Evolutionary conservation across 2,888 invertebrate genomes (phyloP), one percentile per base, ranked within the genome.

Genomic region (Athalia cordata): DNA sequence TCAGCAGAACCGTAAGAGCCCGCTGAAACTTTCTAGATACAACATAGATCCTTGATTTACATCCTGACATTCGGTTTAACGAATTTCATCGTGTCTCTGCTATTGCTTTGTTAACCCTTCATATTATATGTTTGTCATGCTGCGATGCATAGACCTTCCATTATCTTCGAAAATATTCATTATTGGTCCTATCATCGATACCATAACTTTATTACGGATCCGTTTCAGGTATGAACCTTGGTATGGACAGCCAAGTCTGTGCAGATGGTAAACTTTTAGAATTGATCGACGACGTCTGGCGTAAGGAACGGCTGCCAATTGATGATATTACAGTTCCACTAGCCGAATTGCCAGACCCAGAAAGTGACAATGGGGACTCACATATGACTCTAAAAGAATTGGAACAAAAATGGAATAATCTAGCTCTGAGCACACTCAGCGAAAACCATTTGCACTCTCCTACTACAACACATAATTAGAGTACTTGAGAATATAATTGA

Each of bases 281-380:
- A 88, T 91, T 96, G 78, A 94, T 97, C 83, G 97, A 98, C 89
- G 95, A 96, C 86, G 94, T 94, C 85, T 98, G 98, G 98, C 93
- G 96, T 77, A 93, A 95, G 79, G 98, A 98, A 87, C 92, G 93
- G 84, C 91, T 97, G 66, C 96, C 96, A 4, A 93, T 94, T 84
- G 97, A 98, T 90, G 97, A 97, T 87, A 96, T 96, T 83, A 88
- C 91, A 77, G 97, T 98, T 5, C 98, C 98, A 3, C 89, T 95
- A 72, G 94, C 95, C 86, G 98, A 98, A 91, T 91, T 98, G 72
- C 97, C 98, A 0, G 98, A 98, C 91, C 96, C 96, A 0, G 97
- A 97, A 89, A 96, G 97, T 2, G 98, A 98, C 90, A 96, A 96
- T 84, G 97, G 96, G 43, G 98, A 98, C 91, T 95, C 96, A 4